Conservation (phyloP, 1,140 invertebrate species). For the Pseudomyrmex sp. region DNA sequence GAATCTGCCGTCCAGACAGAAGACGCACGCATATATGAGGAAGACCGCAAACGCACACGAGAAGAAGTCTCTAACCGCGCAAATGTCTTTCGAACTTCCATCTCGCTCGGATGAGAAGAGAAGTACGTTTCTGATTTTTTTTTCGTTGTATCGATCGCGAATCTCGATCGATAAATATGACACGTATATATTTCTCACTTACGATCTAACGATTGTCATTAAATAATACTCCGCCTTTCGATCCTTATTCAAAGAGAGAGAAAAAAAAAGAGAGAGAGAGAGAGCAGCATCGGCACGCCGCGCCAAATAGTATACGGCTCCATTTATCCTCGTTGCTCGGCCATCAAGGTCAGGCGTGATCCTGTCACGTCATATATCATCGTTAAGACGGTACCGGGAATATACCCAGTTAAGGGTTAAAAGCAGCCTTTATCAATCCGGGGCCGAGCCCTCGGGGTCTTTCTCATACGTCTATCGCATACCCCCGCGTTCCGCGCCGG, state of each 20-base stretch:
- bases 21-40: neutral
- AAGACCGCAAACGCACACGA: too few species aligned
- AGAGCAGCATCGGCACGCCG: conserved; percentile 56
- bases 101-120: neutral
- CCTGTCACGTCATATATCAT: conserved; percentile 72
- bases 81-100: neutral
- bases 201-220: conserved; percentile 1
- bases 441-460: conserved; percentile 60
- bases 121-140: neutral
- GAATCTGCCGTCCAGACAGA: neutral
- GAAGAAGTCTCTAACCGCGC: neutral
- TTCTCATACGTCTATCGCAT: conserved; percentile 69
- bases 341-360: conserved; percentile 73
- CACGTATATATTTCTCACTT: conserved; percentile 22
- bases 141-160: neutral
- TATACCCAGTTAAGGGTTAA: conserved; percentile 72
- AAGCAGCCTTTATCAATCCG: conserved; percentile 73
- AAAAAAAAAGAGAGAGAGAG: neutral
- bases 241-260: conserved; percentile 61
- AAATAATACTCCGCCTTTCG: neutral
- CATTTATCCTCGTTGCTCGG: conserved; percentile 71
- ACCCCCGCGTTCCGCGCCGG: conserved; percentile 29
- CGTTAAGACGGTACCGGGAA: conserved; percentile 66
- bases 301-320: conserved; percentile 56
- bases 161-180: neutral